Conservation (phyloP, 2,113 vertebrate species). For the Gambusia holbrooki region DNA sequence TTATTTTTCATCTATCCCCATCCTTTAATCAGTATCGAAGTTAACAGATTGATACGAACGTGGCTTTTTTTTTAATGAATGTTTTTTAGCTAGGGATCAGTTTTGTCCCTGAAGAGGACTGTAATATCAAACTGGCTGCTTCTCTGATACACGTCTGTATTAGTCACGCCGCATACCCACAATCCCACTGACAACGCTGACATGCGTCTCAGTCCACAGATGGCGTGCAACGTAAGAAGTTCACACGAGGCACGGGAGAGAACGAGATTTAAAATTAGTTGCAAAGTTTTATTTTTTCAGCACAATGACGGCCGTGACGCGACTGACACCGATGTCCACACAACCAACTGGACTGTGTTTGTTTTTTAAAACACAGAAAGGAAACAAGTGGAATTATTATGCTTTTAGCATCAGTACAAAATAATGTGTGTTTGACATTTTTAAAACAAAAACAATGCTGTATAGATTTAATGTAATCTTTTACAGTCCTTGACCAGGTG, state of each 20-base stretch:
- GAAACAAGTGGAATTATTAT: too few relatives aligned
- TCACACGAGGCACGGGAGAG: neutral
- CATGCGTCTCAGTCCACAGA: constrained; percentile 9
- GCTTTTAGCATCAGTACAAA: neutral
- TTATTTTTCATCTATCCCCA: neutral
- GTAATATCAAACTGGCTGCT: neutral
- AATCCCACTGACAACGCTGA: neutral
- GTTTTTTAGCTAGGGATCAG: neutral
- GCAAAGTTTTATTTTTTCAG: neutral
- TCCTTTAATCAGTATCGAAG: neutral
- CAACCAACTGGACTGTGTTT: neutral
- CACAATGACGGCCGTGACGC: neutral
- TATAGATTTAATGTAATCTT: neutral
- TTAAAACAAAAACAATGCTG: neutral
- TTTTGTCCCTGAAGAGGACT: neutral
- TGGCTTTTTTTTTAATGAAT: neutral
- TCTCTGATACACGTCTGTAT: constrained; percentile 1
- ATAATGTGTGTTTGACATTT: neutral
- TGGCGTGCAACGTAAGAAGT: neutral
- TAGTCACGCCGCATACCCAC: constrained; percentile 1
- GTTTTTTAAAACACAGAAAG: too few relatives aligned
- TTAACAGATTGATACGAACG: neutral
- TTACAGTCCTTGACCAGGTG: neutral
- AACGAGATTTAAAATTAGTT: neutral
- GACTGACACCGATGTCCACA: neutral